Evolutionary conservation across 2,797 vertebrate genomes (phyloP).

Genomic region (Liparis tanakae): DNA sequence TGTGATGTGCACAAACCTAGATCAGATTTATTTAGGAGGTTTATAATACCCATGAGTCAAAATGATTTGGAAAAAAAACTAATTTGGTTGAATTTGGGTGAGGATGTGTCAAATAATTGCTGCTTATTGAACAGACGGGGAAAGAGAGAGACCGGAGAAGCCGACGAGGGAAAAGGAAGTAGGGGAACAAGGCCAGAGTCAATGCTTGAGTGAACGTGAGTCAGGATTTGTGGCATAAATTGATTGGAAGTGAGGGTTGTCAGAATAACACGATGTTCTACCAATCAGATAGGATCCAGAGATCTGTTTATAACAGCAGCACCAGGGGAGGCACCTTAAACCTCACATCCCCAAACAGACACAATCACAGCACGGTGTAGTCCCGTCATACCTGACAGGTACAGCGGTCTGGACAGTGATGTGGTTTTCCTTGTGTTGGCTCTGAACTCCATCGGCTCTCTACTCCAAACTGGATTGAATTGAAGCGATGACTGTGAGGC

Average conservation of each 20-base stretch:
- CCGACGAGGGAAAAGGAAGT: constrained; percentile 46
- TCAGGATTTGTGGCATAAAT: constrained; percentile 70
- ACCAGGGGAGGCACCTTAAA: constrained; percentile 40
- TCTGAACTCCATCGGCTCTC: background rate
- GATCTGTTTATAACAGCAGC: constrained; percentile 61
- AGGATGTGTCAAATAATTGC: constrained; percentile 58
- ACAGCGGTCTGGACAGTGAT: constrained; percentile 18
- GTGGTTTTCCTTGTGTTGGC: constrained; percentile 2
- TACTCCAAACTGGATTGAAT: constrained; percentile 9
- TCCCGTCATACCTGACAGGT: constrained; percentile 41
- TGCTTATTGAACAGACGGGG: constrained; percentile 63
- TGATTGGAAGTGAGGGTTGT: constrained; percentile 73
- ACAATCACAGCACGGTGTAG: constrained; percentile 21
- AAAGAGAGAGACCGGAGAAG: constrained; percentile 42
- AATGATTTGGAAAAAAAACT: constrained; percentile 34
- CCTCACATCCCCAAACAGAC: constrained; percentile 34
- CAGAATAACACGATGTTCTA: constrained; percentile 69
- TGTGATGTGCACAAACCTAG: constrained; percentile 24
- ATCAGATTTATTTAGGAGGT: constrained; percentile 28
- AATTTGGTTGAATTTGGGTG: constrained; percentile 32
- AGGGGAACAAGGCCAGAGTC: constrained; percentile 63
- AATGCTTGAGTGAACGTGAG: constrained; percentile 72
- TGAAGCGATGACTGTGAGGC: constrained; percentile 14
- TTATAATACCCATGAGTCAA: constrained; percentile 41
- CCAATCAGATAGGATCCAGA: constrained; percentile 66